A percentile compares a stretch with the other conserved stretches of the same genome.
Conservation (phyloP, 1,140 invertebrate genomes). For the Rhagoletis zephyria region DNA sequence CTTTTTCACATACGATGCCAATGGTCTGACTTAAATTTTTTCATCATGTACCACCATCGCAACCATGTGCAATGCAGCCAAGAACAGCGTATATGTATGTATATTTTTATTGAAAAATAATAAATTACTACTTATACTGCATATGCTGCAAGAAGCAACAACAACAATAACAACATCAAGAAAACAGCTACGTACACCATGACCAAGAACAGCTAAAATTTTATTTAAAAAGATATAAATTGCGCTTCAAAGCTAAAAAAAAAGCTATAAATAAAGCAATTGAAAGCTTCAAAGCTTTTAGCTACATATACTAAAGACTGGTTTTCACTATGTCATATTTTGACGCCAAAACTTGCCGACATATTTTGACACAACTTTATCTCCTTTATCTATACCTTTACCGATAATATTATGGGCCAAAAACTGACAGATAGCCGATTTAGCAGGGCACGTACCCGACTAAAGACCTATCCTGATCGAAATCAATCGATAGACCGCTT, state of each 20-base stretch:
- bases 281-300: conserved; percentile 32
- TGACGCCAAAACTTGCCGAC: no score
- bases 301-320: not conserved
- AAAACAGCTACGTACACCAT: conserved; percentile 23
- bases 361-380: no score
- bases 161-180: not conserved
- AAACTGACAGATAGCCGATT: no score
- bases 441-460: no score
- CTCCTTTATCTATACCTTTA: no score
- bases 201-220: not conserved
- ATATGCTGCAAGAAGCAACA: conserved; percentile 5
- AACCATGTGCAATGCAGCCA: conserved; percentile 61
- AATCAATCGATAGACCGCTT: no score
- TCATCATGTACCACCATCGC: conserved; percentile 73
- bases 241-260: conserved; percentile 27
- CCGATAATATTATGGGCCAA: no score
- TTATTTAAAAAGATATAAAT: not conserved
- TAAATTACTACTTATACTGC: conserved; percentile 15
- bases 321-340: no score
- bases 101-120: not conserved
- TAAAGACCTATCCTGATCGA: no score
- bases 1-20: conserved; percentile 74
- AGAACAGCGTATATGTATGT: conserved; percentile 42
- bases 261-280: not conserved
- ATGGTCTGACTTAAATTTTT: conserved; percentile 73